Evolutionary conservation across 2,113 vertebrate genomes (phyloP).

Genomic region (Cacatua alba): DNA sequence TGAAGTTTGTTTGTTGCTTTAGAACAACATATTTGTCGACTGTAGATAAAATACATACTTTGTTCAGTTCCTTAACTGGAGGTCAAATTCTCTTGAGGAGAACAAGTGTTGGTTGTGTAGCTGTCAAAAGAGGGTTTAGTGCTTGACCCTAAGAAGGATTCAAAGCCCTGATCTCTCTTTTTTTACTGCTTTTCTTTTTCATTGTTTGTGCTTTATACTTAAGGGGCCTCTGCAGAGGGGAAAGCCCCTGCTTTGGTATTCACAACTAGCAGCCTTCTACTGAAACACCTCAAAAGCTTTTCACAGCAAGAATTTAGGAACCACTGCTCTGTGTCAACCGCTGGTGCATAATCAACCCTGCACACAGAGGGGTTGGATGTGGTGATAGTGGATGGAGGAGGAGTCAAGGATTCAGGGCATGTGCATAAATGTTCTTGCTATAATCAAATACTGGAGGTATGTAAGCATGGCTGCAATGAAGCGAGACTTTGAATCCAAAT

Average conservation of each 20-base stretch:
- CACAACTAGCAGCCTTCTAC: slow-evolving; percentile 40
- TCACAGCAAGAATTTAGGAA: slow-evolving; percentile 17
- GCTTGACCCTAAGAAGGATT: slow-evolving; percentile 80
- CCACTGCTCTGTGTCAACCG: neutral
- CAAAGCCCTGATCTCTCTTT: slow-evolving; percentile 75
- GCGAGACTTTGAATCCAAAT: neutral
- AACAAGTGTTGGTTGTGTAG: slow-evolving; percentile 83
- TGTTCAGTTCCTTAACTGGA: slow-evolving; percentile 70
- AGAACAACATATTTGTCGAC: neutral
- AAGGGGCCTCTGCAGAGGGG: slow-evolving; percentile 49
- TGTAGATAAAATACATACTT: slow-evolving; percentile 61
- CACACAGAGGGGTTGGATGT: neutral
- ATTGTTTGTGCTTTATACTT: slow-evolving; percentile 76
- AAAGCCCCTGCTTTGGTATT: slow-evolving; percentile 57
- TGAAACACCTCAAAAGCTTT: slow-evolving; percentile 23
- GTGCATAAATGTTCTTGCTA: neutral
- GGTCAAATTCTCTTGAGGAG: slow-evolving; percentile 79
- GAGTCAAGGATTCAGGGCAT: neutral
- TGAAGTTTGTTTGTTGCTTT: slow-evolving; percentile 45
- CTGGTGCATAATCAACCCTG: neutral
- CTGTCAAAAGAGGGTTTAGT: slow-evolving; percentile 78
- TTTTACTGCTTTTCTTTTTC: slow-evolving; percentile 75
- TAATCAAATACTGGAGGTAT: neutral
- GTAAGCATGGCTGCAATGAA: neutral
- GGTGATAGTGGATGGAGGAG: neutral